Conservation (phyloP, 2,113 vertebrate genomes). For the Trogon surrucura region DNA sequence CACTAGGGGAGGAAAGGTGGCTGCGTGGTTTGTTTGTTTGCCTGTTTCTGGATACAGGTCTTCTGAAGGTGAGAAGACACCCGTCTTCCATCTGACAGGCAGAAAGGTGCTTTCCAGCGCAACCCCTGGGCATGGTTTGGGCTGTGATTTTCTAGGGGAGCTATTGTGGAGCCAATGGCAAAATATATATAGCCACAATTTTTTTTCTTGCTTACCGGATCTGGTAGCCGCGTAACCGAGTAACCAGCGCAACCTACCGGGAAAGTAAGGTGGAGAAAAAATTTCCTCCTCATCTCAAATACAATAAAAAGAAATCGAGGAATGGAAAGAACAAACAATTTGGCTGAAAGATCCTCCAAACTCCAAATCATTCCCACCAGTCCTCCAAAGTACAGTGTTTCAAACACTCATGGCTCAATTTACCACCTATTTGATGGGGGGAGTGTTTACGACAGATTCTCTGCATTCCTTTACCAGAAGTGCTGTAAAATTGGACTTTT, state of each 20-base stretch:
- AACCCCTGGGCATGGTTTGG: neutral
- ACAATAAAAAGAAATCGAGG: neutral
- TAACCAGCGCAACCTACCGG: neutral
- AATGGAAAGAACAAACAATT: neutral
- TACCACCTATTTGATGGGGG: neutral
- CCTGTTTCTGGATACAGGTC: neutral
- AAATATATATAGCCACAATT: neutral
- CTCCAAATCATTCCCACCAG: neutral
- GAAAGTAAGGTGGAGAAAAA: neutral
- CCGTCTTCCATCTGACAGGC: neutral
- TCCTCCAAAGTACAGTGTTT: neutral
- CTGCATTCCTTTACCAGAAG: slow-evolving; percentile 43
- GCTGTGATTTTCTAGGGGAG: neutral
- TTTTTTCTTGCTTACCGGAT: neutral
- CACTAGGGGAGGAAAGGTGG: neutral
- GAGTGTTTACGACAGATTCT: neutral
- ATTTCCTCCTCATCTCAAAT: neutral
- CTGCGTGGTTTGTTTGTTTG: neutral
- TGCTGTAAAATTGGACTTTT: neutral
- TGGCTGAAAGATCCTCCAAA: neutral
- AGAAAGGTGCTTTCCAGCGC: neutral
- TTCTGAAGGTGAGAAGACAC: neutral
- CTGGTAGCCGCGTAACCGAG: neutral
- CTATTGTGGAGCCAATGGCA: neutral
- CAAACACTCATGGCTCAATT: neutral